A percentile compares a stretch with the other conserved stretches of the same genome.
phyloP scores from a whole-genome alignment of 2,797 vertebrate genomes.

The Antrozous pallidus region DNA sequence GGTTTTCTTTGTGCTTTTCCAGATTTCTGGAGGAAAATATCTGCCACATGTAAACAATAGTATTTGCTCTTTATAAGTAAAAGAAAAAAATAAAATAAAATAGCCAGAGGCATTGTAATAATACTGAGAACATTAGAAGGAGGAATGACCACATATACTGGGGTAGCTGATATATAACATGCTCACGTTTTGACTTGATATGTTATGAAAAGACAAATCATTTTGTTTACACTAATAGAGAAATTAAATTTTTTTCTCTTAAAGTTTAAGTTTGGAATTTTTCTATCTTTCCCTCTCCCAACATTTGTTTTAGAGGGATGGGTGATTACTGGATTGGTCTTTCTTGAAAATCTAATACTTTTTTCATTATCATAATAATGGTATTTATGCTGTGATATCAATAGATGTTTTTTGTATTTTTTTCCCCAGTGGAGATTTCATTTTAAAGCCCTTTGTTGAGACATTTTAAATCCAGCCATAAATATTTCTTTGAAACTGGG shows the following conservation, averaged over 20 bases:
- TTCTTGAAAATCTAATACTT: conserved; percentile 47
- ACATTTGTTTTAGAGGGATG: neutral
- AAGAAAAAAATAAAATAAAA: conserved; percentile 71
- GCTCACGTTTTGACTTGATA: conserved; percentile 64
- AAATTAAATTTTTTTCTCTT: conserved; percentile 74
- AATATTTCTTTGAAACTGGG: conserved; percentile 42
- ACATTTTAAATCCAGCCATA: conserved; percentile 52
- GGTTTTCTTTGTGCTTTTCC: conserved; percentile 25
- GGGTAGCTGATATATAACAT: conserved; percentile 73
- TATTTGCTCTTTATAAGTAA: conserved; percentile 61
- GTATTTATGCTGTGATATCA: conserved; percentile 1
- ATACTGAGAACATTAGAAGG: conserved; percentile 73
- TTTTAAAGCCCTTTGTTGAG: conserved; percentile 61
- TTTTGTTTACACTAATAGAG: conserved; percentile 73
- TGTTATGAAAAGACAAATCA: conserved; percentile 77
- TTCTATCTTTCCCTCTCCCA: conserved; percentile 18
- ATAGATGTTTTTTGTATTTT: too few relatives aligned
- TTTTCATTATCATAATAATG: conserved; percentile 37
- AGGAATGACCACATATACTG: conserved; percentile 60
- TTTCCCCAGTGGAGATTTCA: conserved; percentile 51
- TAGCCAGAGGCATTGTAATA: conserved; percentile 74
- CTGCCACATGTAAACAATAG: conserved; percentile 54
- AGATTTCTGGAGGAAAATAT: conserved; percentile 10
- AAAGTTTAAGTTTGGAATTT: conserved; percentile 50
- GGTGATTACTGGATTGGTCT: conserved; percentile 41